Conservation (phyloP, 2,113 vertebrate genomes). For the Peucedramus taeniatus region DNA sequence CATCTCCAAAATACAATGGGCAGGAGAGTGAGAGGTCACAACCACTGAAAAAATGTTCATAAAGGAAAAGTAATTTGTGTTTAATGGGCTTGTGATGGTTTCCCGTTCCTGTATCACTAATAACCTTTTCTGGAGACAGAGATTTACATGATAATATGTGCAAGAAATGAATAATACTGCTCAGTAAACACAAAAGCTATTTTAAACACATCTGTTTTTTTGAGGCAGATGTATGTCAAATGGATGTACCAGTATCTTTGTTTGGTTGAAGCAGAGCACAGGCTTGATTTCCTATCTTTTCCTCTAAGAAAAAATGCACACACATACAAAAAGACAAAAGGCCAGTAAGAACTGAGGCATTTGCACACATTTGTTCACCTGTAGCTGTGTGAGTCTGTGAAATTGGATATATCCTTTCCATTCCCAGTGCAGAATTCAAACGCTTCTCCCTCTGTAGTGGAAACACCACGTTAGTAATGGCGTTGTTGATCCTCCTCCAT, state of each 20-base stretch:
- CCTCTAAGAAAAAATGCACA: not conserved
- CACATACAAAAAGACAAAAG: not conserved
- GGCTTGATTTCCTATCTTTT: not conserved
- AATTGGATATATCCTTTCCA: slow-evolving; percentile 91
- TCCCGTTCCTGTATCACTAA: not conserved
- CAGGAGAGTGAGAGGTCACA: fast-evolving
- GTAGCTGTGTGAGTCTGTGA: slow-evolving; percentile 94
- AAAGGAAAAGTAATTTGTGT: not conserved
- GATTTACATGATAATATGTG: not conserved
- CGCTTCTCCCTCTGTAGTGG: slow-evolving; percentile 88
- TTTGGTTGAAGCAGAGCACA: not conserved
- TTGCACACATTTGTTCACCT: slow-evolving; percentile 70
- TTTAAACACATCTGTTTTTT: not conserved
- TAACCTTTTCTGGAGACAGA: not conserved
- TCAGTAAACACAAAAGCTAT: not conserved
- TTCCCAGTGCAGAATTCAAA: slow-evolving; percentile 77
- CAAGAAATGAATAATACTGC: not conserved
- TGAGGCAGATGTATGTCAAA: not conserved
- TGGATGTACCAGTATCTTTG: not conserved
- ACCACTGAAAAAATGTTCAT: not conserved
- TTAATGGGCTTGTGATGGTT: not conserved
- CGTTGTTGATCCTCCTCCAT: slow-evolving; percentile 94
- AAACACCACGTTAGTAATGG: slow-evolving; percentile 93
- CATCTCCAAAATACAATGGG: not conserved
- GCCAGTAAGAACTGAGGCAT: not conserved